These are phyloP conservation scores for Drosophila paramelanica DNA, from an alignment of 2,888 invertebrate genomes.

Conservation along the genomic window DNA sequence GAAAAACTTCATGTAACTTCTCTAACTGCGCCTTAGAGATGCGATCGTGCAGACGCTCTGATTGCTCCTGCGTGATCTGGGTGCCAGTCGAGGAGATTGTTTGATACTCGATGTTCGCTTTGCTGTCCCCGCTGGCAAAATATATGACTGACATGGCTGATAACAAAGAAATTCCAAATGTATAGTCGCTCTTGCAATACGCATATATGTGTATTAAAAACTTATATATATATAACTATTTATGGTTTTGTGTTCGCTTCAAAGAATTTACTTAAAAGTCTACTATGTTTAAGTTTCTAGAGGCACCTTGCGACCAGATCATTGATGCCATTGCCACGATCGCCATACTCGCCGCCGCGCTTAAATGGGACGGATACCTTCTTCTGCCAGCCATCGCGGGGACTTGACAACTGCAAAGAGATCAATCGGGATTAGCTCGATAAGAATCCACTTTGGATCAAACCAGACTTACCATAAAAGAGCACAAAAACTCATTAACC, in stretches of 20 bases:
- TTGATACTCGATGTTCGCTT: constrained; percentile 67
- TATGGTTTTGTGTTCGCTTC: constrained; percentile 31
- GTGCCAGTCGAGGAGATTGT: constrained; percentile 72
- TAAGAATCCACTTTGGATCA: neutral
- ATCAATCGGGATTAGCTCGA: neutral
- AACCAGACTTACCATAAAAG: constrained; percentile 83
- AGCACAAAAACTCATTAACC: constrained; percentile 79
- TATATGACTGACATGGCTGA: constrained; percentile 41
- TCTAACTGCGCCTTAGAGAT: constrained; percentile 78
- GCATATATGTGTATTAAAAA: constrained; percentile 34
- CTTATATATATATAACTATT: constrained; percentile 38
- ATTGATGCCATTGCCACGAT: constrained; percentile 83
- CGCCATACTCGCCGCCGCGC: constrained; percentile 85
- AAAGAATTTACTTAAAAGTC: constrained; percentile 49
- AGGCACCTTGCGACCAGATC: constrained; percentile 82
- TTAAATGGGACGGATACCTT: constrained; percentile 83
- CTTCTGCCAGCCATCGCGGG: constrained; percentile 84
- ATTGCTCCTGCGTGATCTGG: constrained; percentile 54
- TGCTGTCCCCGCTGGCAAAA: constrained; percentile 46
- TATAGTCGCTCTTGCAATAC: constrained; percentile 15
- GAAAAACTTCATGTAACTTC: constrained; percentile 66
- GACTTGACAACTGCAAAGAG: constrained; percentile 80
- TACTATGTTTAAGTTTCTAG: constrained; percentile 64
- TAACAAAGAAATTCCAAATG: neutral
- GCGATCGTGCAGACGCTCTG: constrained; percentile 81